phyloP scores from a whole-genome alignment of 2,888 invertebrate species.

The Litoditis marina region DNA sequence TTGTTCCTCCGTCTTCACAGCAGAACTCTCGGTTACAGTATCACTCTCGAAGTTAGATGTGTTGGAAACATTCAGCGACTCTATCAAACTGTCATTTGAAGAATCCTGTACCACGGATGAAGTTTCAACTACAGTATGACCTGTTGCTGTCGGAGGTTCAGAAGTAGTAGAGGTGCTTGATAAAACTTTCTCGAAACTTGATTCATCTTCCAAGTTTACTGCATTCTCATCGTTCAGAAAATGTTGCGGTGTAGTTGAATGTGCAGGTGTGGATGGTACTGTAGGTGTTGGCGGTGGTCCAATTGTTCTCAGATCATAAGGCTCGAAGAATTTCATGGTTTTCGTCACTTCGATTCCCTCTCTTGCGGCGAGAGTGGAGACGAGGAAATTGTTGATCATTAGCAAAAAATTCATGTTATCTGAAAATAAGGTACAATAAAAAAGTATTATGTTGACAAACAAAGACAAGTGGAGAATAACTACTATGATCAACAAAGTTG shows the following conservation, averaged over 20 bases:
- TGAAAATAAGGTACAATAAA: not conserved
- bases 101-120: not conserved
- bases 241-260: not conserved
- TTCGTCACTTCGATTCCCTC: too few relatives aligned
- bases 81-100: not conserved
- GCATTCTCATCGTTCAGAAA: too few relatives aligned
- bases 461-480: too few relatives aligned
- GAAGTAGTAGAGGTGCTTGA: not conserved
- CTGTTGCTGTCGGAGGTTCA: not conserved
- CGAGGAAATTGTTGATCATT: slow-evolving; percentile 1
- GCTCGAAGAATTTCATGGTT: too few relatives aligned
- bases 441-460: too few relatives aligned
- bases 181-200: not conserved
- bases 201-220: not conserved
- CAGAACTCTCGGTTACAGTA: not conserved
- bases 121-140: not conserved
- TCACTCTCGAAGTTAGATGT: not conserved
- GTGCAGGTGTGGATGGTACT: not conserved
- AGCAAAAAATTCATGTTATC: not conserved
- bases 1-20: not conserved
- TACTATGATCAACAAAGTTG: too few relatives aligned
- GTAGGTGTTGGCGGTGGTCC: not conserved
- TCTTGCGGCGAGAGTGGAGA: not conserved
- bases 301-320: not conserved
- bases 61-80: not conserved